Evolutionary conservation across 2,888 invertebrate genomes (phyloP), one percentile per base, ranked within the genome.

Genomic region (Melitaea athalia): DNA sequence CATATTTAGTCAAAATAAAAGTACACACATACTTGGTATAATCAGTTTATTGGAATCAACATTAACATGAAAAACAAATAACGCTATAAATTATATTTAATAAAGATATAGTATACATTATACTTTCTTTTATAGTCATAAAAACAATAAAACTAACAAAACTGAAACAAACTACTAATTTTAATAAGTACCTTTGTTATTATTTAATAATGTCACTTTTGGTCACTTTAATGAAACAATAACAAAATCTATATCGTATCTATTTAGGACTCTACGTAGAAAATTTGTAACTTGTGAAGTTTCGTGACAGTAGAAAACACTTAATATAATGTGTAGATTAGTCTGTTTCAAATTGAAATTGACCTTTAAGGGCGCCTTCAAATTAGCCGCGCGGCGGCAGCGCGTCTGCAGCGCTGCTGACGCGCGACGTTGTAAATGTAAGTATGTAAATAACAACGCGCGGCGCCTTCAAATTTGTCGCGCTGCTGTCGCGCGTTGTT

Each of bases 281-380:
- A 68, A 64, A 53, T 55, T 67, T 62, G 49, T 61, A 63, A 53
- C 38, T 33, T 43, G 47, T 67, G 69, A 57, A 61, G 53, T 67
- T 63, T 50, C 11, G 71, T 72, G 70, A 67, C 63, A 65, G 72
- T 72, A 68, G 50, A 72, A 72, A 72, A 69, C 33, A 49, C 64
- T 55, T 67, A 71, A 14, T 63, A 31, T 60, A 67, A 50, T 50
- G 63, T 72, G 69, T 72, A 70, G 60, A 69, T 65, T 49, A 53
- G 12, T 68, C 42, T 47, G 60, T 60, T 66, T 66, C 55, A 59
- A 55, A 33, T 61, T 60, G 66, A 61, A 66, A 24, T 38, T 38
- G 31, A 47, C 61, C 55, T 55, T 55, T n/a, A n/a, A n/a, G n/a
- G n/a, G n/a, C n/a, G n/a, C n/a, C n/a, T n/a, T n/a, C n/a, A n/a